Evolutionary conservation across 2,113 vertebrate species (phyloP).

Genomic region (Ranitomeya variabilis): DNA sequence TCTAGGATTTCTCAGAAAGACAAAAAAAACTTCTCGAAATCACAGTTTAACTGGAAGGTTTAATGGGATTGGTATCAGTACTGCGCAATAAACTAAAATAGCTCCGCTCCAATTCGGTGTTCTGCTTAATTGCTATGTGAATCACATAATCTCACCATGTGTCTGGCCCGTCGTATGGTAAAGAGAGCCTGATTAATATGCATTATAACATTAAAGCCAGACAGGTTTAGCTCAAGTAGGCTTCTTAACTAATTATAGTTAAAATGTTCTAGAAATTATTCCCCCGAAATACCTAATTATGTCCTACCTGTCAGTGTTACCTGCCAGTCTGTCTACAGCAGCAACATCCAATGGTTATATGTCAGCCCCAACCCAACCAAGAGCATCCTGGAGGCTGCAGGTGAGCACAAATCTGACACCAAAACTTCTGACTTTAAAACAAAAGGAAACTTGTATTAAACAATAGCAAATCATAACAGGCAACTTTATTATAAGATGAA

Average conservation of each 20-base stretch:
- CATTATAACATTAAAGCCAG: background rate
- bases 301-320: conserved; percentile 20
- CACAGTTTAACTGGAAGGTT: conserved; percentile 39
- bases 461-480: background rate
- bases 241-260: conserved; percentile 37
- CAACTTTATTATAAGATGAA: background rate
- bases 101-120: background rate
- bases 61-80: conserved; percentile 37
- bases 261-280: conserved; percentile 46
- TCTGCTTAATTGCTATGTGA: conserved; percentile 13
- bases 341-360: background rate
- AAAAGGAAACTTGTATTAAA: background rate
- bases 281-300: conserved; percentile 32
- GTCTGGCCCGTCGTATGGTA: conserved; percentile 27
- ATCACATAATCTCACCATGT: background rate
- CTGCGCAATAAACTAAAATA: conserved; percentile 3
- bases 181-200: background rate
- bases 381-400: background rate
- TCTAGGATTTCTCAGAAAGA: conserved; percentile 26
- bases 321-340: background rate
- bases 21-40: conserved; percentile 24
- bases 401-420: background rate
- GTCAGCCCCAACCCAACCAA: background rate
- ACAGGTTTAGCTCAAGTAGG: conserved; percentile 39
- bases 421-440: background rate